phyloP scores from a whole-genome alignment of 2,113 vertebrate species.

The Gavialis gangeticus region DNA sequence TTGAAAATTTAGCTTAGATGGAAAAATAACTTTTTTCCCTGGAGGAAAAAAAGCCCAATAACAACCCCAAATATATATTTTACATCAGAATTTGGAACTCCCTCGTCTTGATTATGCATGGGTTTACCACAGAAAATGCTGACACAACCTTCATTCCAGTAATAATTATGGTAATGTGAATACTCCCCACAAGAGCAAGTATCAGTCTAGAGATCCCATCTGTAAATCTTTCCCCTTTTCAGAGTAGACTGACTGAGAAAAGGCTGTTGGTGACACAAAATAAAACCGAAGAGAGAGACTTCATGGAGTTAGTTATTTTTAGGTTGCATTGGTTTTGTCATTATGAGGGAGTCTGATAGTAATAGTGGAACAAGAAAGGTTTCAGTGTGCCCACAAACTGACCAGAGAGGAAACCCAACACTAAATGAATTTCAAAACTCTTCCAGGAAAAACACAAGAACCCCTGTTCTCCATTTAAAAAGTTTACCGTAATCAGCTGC shows the following conservation, averaged over 20 bases:
- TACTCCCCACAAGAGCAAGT: rapidly evolving
- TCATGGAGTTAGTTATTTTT: background rate
- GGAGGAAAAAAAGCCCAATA: background rate
- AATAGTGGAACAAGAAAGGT: constrained; percentile 17
- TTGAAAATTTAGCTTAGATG: background rate
- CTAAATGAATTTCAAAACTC: background rate
- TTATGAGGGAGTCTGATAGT: background rate
- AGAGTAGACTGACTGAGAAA: background rate
- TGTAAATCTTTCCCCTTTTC: rapidly evolving
- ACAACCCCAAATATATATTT: rapidly evolving
- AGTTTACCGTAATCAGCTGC: background rate
- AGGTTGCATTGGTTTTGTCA: background rate
- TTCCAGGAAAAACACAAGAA: constrained; percentile 22
- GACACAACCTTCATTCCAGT: rapidly evolving
- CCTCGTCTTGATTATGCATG: background rate
- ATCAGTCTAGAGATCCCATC: rapidly evolving
- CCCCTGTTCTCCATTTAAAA: background rate
- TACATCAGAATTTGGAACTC: background rate
- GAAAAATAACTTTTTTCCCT: background rate
- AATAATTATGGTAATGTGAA: rapidly evolving
- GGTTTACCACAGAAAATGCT: rapidly evolving
- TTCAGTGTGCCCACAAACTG: background rate
- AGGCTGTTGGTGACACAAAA: background rate
- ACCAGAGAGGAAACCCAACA: background rate
- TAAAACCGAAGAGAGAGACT: background rate